phyloP scores from a whole-genome alignment of 2,113 vertebrate genomes.

The Nothoprocta perdicaria region DNA sequence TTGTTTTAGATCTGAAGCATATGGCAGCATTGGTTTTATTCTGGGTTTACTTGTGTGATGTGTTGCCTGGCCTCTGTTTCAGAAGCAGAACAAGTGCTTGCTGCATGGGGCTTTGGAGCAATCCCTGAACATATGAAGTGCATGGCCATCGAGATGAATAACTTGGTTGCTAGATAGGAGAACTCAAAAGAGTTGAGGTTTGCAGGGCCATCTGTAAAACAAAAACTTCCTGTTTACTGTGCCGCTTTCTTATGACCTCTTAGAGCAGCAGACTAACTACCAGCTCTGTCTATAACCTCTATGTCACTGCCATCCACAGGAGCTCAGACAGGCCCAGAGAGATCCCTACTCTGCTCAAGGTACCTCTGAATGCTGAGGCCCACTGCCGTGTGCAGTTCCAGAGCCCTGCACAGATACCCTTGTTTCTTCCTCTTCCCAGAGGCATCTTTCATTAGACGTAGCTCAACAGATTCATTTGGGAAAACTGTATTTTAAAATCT shows the following conservation, averaged over 20 bases:
- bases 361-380: accelerated
- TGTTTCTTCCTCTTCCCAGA: not conserved
- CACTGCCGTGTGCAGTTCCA: accelerated
- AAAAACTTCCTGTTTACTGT: not conserved
- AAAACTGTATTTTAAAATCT: not conserved
- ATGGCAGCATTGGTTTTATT: not conserved
- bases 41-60: not conserved
- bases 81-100: not conserved
- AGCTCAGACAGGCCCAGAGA: accelerated
- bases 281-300: accelerated
- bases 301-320: not conserved
- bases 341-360: accelerated
- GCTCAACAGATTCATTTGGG: not conserved
- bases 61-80: accelerated
- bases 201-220: not conserved
- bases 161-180: not conserved
- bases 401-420: not conserved
- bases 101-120: not conserved
- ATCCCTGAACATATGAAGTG: not conserved
- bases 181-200: not conserved
- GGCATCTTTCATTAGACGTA: accelerated
- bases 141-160: not conserved
- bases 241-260: not conserved
- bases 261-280: not conserved
- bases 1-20: not conserved